Base-by-base conservation (phyloP, 1,140 invertebrate species). In the Nilaparvata lugens region DNA sequence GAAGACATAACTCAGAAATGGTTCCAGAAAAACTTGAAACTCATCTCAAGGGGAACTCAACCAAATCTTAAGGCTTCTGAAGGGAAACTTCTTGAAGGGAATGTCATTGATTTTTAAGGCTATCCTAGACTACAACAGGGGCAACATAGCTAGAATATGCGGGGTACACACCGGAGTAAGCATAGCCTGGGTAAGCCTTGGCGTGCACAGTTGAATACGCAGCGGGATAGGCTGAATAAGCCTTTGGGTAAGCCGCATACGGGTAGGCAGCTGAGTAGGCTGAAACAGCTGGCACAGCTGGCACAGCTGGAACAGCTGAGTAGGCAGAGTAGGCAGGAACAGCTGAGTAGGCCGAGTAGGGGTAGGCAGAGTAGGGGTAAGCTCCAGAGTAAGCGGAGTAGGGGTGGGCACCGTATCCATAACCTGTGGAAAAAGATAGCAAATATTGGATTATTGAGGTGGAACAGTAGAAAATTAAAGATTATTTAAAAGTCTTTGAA, bases 211-310 rank as follows among this genome's bases (percentile, higher is more conserved):
- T 16, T 18, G 45, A 48, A 48, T 48, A 48, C 11, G 45, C 45
- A 48, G 45, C 45, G 45, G 45, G 45, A 48, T 48, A 48, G 16
- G 45, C 45, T 48, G 45, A 48, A 16, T 48, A 48, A 7, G 45
- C 45, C 45, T 48, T 48, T 48, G 45, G 45, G 45, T 48, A 48
- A 7, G 45, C 45, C 1, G 43, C 43, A 40, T 45, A 45, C 19
- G 13, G 38, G n/a, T 40, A 40, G n/a, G 19, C 43, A 4, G 28
- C 28, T 28, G 28, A 9, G 28, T 45, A 45, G 5, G 43, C 43
- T 16, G 43, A 45, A 45, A 19, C 16, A 35, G 31, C 31, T 35
- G 31, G 13, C 13, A n/a, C 7, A 35, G 31, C 13, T 9, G 45
- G 45, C 11, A 7, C 9, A 23, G 21, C 38, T 40, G 9, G 9